Percentiles rank a stretch among this genome's conserved stretches.
Evolutionary conservation across 2,888 invertebrate genomes (phyloP).

Genomic region (Taenaris catops): DNA sequence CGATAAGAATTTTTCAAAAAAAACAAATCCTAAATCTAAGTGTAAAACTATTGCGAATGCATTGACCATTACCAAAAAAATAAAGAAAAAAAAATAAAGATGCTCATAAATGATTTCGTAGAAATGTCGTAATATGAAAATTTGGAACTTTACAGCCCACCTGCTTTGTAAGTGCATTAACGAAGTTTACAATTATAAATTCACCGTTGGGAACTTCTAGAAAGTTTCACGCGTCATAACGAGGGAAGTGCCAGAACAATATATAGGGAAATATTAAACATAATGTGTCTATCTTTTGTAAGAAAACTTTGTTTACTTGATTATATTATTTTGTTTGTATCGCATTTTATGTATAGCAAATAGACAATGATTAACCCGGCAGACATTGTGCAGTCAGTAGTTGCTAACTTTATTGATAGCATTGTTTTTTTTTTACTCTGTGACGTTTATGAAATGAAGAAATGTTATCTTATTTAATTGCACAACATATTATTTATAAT

Average conservation of each 20-base stretch:
- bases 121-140: no score
- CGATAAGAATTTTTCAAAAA: no score
- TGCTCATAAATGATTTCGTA: no score
- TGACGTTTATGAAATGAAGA: no score
- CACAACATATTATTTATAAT: no score
- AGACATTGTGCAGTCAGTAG: conserved; percentile 13
- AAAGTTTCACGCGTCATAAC: conserved; percentile 1
- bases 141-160: no score
- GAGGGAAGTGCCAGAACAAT: conserved; percentile 21
- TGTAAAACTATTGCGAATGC: no score
- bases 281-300: conserved; percentile 51
- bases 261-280: conserved; percentile 33
- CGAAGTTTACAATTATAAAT: conserved; percentile 3
- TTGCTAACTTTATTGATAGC: neutral
- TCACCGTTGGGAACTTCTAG: neutral
- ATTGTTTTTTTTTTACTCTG: conserved; percentile 7
- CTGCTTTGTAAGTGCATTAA: conserved; percentile 5
- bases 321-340: conserved; percentile 4
- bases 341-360: conserved; percentile 17
- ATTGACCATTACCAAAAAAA: no score
- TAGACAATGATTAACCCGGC: conserved; percentile 10
- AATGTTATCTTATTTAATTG: no score
- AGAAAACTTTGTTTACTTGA: conserved; percentile 33
- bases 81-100: no score
- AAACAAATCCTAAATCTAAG: no score